Conservation (phyloP, 1,140 invertebrate species). For the Drosophila littoralis region DNA sequence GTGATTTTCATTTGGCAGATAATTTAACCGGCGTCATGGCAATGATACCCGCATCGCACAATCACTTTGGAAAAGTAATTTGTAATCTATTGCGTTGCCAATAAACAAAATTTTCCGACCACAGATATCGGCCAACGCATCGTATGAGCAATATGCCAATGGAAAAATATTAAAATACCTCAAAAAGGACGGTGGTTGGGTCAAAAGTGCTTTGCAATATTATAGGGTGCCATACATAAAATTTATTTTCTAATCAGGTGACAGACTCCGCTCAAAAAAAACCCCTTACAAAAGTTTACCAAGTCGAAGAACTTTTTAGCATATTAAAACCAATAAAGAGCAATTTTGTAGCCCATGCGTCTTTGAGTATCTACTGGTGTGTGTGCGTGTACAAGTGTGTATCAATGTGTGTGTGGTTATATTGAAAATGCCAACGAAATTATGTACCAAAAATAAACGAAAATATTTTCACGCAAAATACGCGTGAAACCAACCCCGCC, state of each 20-base stretch:
- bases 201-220: constrained; percentile 48
- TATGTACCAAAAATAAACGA: constrained; percentile 44
- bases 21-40: constrained; percentile 78
- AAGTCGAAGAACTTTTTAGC: constrained; percentile 49
- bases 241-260: constrained; percentile 62
- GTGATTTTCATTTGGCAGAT: constrained; percentile 79
- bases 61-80: constrained; percentile 60
- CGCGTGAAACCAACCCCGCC: constrained; percentile 23
- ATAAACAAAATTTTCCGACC: constrained; percentile 26
- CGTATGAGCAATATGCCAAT: constrained; percentile 25
- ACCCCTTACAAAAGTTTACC: constrained; percentile 27
- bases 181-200: constrained; percentile 39
- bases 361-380: not conserved
- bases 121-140: constrained; percentile 15
- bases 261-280: constrained; percentile 47
- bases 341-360: constrained; percentile 21
- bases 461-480: constrained; percentile 47
- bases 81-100: constrained; percentile 57
- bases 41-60: constrained; percentile 38
- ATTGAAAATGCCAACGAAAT: constrained; percentile 46
- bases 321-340: constrained; percentile 57
- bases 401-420: constrained; percentile 1
- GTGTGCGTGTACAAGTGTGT: not conserved
- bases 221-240: constrained; percentile 48
- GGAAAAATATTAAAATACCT: constrained; percentile 45